Percentiles rank a stretch among this genome's conserved stretches.
Evolutionary conservation across 2,888 invertebrate genomes (phyloP).

Genomic region (Oxycera nigricornis): DNA sequence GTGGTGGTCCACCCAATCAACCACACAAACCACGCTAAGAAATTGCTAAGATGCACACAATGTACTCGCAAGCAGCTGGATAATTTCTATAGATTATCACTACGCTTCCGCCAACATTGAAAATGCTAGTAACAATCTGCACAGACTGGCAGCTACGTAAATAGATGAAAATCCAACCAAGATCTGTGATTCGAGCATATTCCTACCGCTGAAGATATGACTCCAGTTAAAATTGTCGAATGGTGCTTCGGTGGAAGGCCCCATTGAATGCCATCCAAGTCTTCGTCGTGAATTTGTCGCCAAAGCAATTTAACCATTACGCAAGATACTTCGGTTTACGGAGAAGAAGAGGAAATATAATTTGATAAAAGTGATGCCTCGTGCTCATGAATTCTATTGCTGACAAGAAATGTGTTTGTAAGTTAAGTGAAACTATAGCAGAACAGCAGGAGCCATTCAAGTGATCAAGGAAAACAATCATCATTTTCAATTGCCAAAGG

Average conservation of each 20-base stretch:
- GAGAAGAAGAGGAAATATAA: not conserved
- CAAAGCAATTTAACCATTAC: conserved; percentile 19
- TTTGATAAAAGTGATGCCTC: not conserved
- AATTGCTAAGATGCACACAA: not conserved
- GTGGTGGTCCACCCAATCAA: not conserved
- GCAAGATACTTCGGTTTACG: not conserved
- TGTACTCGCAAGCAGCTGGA: conserved; percentile 5
- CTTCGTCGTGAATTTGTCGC: conserved; percentile 15
- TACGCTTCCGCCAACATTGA: not conserved
- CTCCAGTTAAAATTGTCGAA: not conserved
- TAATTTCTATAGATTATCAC: conserved; percentile 13
- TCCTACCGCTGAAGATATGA: not conserved
- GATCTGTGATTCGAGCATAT: not conserved
- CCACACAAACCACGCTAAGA: not conserved
- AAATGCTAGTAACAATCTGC: not conserved
- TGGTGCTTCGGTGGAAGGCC: not conserved
- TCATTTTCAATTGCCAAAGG: too few species aligned
- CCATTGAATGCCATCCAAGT: not conserved
- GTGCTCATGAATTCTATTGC: too few species aligned
- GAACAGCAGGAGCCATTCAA: too few species aligned
- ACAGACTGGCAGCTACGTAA: not conserved
- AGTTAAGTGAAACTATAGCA: too few species aligned
- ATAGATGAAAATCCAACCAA: not conserved
- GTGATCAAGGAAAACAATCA: too few species aligned
- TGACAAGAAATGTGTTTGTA: too few species aligned